Conservation (phyloP, 1,140 invertebrate species). For the Tetramorium alpestre region DNA sequence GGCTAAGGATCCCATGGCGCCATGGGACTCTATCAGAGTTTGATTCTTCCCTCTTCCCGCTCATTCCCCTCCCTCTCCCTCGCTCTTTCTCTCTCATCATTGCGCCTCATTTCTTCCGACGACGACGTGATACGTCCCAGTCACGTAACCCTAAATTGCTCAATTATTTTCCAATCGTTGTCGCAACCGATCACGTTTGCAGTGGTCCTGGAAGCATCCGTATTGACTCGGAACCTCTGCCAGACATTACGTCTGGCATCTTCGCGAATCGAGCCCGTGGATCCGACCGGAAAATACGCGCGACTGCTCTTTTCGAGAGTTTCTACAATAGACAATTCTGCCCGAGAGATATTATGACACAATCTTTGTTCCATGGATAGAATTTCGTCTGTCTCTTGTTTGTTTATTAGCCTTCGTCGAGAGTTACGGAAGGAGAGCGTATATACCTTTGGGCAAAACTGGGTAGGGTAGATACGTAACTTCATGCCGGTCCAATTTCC, state of each 20-base stretch:
- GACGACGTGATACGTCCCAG: conserved; percentile 55
- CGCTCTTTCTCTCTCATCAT: background rate
- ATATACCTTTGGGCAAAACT: background rate
- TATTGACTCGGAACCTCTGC: conserved; percentile 4
- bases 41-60: too few species aligned
- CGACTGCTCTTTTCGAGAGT: conserved; percentile 15
- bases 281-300: conserved; percentile 34
- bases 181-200: conserved; percentile 43
- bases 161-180: conserved; percentile 69
- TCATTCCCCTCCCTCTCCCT: background rate
- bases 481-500: background rate
- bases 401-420: background rate
- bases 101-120: conserved; percentile 36
- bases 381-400: background rate
- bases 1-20: background rate
- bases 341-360: background rate
- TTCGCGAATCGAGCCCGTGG: background rate
- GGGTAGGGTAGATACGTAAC: background rate
- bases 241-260: conserved; percentile 27
- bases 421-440: background rate
- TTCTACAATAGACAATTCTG: conserved; percentile 13
- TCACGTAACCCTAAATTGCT: conserved; percentile 73
- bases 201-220: conserved; percentile 11
- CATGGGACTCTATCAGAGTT: conserved; percentile 34
- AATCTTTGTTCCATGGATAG: background rate